Percentiles rank a stretch among this genome's conserved stretches.
Conservation (phyloP, 1,140 invertebrate genomes). For the Holcopasites calliopsidis region DNA sequence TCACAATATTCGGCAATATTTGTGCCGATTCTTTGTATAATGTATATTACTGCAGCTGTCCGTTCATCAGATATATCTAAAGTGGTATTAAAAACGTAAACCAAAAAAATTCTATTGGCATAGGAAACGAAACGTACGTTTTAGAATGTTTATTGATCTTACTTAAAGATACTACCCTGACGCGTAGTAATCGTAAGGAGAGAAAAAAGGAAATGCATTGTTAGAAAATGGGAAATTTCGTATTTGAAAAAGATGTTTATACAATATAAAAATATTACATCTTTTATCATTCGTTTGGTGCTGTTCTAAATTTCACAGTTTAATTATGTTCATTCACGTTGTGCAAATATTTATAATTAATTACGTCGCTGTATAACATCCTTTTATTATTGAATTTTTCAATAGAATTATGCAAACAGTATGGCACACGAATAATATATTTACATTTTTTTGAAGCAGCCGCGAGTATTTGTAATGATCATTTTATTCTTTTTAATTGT, state of each 20-base stretch:
- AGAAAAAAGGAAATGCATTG: neutral
- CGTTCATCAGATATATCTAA: neutral
- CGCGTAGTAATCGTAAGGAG: neutral
- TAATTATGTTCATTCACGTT: neutral
- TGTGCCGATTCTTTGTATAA: neutral
- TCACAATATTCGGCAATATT: neutral
- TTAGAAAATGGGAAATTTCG: neutral
- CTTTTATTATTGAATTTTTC: slow-evolving; percentile 20
- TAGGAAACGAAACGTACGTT: neutral
- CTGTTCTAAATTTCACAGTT: neutral
- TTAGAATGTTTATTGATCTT: neutral
- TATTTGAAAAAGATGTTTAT: neutral
- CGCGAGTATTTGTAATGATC: neutral
- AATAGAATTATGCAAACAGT: neutral
- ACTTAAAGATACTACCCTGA: neutral
- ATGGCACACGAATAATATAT: neutral
- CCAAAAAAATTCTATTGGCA: neutral
- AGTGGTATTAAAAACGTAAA: neutral
- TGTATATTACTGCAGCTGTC: neutral
- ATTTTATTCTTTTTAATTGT: slow-evolving; percentile 13
- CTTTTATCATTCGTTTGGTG: neutral
- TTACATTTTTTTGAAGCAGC: neutral
- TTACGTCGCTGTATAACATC: neutral
- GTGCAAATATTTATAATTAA: neutral
- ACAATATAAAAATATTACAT: neutral